Evolutionary conservation across 1,140 invertebrate species (phyloP), one percentile per base, ranked within the genome.

Genomic region (Ceratina calcarata): DNA sequence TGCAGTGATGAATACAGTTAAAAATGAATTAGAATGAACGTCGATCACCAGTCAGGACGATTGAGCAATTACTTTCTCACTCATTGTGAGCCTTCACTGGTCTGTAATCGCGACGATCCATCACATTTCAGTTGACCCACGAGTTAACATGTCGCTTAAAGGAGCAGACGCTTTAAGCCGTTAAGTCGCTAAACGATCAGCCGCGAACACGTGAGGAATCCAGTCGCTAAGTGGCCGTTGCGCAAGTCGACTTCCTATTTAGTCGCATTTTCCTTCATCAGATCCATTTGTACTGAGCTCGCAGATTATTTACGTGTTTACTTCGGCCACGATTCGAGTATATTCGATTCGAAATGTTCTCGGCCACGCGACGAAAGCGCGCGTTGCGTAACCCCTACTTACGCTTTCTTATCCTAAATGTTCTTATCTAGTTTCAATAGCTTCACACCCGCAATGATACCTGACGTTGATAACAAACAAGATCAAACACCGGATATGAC

Each of bases 121-220:
- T 74, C 61, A 65, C 62, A 32, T 74, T 74, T 74, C 72, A 65
- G 65, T 74, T 65, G 72, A 20, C 15, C 61, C 18, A 22, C n/a
- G 72, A 74, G 55, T 64, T 55, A 74, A 74, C 61, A 53, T 55
- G 72, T 74, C 72, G 32, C 37, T 65, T 55, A 32, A 18, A 10
- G 37, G 37, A 10, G 16, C 60, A 32, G n/a, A 49, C 60, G 57
- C 37, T 60, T 55, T 65, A 53, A 65, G 49, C 72, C 61, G 72
- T 74, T 74, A 65, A 74, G 49, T 74, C 61, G 72, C 65, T 74
- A 74, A 74, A 74, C 65, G 65, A 74, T 74, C 60, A 53, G 45
- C 22, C 45, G 24, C n/a, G 49, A 55, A 27, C 72, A 65, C 22
- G 37, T 27, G 49, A 64, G 60, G 15, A 55, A 53, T 24, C 45